Base-by-base conservation (phyloP, 2,797 vertebrate genomes). In the Apogon talboti region DNA sequence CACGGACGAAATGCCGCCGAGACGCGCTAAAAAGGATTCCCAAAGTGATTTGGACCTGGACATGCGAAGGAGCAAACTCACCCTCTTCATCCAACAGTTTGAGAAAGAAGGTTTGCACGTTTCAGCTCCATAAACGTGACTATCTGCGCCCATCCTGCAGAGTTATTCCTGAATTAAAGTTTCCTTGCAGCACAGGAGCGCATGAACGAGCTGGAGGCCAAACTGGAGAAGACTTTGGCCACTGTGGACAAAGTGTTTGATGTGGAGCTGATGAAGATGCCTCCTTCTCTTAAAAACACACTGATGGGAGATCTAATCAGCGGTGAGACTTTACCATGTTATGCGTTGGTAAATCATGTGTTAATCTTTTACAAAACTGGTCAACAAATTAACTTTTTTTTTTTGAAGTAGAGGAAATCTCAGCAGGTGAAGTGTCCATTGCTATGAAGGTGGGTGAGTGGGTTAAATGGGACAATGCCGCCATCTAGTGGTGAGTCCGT, bases 221-320 rank as follows among this genome's bases (percentile, higher is more conserved):
- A 90, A 21, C 58, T 94, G 7, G 93, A 94, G 14, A 90, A 92
- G 9, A 66, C 90, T 6, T 0, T 94, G 72, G 76, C 90, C 0
- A 93, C 90, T 0, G 86, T 94, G 1, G 94, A 95, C 74, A 87
- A 91, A 49, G 89, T 91, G 0, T 92, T 95, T 1, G 80, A 86
- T 0, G 93, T 96, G 53, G 93, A 96, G 42, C 51, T 94, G 74
- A 91, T 96, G 90, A 94, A 93, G 74, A 86, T 94, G 82, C 94
- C 94, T 0, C 84, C 79, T 0, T 84, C 92, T 3, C 77, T 95
- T 7, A 91, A 91, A 30, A 92, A 81, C 2, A 91, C 93, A 3
- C 81, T 40, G 0, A 83, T 95, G 0, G 85, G 84, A 7, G 94
- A 95, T 7, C 54, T 95, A 35, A 66, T 90, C 0, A 81, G 64